phyloP scores from a whole-genome alignment of 2,797 vertebrate genomes.

The Gila robusta region DNA sequence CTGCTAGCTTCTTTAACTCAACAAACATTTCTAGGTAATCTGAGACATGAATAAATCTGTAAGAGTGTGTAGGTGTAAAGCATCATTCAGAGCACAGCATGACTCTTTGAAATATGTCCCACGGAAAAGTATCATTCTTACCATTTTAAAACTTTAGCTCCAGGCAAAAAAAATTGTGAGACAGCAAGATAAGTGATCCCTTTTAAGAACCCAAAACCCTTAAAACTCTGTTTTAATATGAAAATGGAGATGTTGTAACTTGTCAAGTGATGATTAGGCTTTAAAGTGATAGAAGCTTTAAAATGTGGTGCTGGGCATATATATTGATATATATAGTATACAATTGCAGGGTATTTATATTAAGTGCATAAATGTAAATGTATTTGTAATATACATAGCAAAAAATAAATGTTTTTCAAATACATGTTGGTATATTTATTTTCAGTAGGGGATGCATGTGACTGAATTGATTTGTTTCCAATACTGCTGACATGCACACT shows the following conservation, averaged over 20 bases:
- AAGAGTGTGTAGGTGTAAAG: conserved; percentile 3
- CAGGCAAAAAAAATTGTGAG: conserved; percentile 1
- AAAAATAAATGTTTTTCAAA: too few species aligned
- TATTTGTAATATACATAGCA: too few species aligned
- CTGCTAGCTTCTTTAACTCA: not conserved
- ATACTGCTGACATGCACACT: not conserved
- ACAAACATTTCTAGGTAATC: not conserved
- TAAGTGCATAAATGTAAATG: too few species aligned
- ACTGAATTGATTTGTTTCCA: not conserved
- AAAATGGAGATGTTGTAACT: conserved; percentile 34
- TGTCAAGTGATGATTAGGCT: conserved; percentile 13
- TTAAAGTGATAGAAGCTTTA: not conserved
- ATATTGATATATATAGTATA: too few species aligned
- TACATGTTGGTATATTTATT: too few species aligned
- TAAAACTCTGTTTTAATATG: conserved; percentile 29
- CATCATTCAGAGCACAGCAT: not conserved
- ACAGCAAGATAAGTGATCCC: conserved; percentile 46
- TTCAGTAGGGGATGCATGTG: not conserved
- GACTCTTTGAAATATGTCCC: conserved; percentile 8
- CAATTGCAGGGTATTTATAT: too few species aligned
- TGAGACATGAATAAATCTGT: conserved; percentile 3
- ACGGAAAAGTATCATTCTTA: not conserved
- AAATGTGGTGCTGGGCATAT: not conserved
- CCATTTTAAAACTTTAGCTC: not conserved
- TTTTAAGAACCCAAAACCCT: conserved; percentile 24